A percentile compares a stretch with the other conserved stretches of the same genome.
These are phyloP conservation scores for Cataglyphis livida DNA, from an alignment of 2,888 invertebrate genomes.

Conservation along the genomic window DNA sequence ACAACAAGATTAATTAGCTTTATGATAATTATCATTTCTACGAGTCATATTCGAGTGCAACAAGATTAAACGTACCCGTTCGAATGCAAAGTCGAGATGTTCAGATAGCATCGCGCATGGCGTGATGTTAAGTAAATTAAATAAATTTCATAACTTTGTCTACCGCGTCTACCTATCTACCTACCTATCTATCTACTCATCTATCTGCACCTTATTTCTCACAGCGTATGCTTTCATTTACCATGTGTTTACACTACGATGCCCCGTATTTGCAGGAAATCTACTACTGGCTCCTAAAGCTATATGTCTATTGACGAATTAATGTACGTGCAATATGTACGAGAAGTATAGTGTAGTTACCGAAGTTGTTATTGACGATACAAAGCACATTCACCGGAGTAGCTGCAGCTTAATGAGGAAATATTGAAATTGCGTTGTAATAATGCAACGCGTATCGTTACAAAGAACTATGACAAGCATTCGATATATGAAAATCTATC, in stretches of 20 bases:
- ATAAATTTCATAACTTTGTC: constrained; percentile 49
- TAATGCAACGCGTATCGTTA: constrained; percentile 4
- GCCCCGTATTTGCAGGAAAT: constrained; percentile 33
- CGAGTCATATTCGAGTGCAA: constrained; percentile 6
- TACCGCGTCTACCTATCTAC: constrained; percentile 9
- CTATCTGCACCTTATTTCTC: constrained; percentile 45
- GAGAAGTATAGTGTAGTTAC: constrained; percentile 16
- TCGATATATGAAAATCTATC: not conserved
- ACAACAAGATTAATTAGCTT: constrained; percentile 1
- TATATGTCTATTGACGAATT: constrained; percentile 46
- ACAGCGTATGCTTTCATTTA: constrained; percentile 8
- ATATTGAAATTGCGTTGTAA: constrained; percentile 29
- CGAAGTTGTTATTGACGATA: constrained; percentile 53
- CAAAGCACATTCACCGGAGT: constrained; percentile 35
- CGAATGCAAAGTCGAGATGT: constrained; percentile 13
- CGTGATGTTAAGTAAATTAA: constrained; percentile 42
- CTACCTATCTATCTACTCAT: constrained; percentile 10
- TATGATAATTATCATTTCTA: constrained; percentile 26
- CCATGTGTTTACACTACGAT: constrained; percentile 27
- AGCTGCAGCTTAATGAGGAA: constrained; percentile 35
- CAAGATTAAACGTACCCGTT: constrained; percentile 30
- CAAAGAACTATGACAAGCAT: constrained; percentile 20
- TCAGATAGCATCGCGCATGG: constrained; percentile 16
- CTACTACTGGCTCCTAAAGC: constrained; percentile 40
- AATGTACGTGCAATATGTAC: constrained; percentile 44